A percentile compares a stretch with the other conserved stretches of the same genome.
Conservation (phyloP, 2,113 vertebrate species). For the Sorex fumeus region DNA sequence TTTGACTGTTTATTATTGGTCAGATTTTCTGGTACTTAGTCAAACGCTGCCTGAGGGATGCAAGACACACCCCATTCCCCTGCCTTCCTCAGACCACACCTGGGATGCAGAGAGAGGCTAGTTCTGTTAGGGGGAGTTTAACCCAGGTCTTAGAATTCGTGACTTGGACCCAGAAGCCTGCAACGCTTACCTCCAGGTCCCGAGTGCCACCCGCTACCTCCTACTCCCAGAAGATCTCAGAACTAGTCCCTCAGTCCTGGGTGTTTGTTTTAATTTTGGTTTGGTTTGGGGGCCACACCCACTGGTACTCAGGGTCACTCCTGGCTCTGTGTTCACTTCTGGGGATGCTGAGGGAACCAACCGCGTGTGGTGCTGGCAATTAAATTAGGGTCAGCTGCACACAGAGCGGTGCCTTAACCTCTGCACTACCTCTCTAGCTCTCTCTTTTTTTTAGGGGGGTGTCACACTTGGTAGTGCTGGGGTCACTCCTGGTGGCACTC, state of each 20-base stretch:
- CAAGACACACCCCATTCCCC: neutral
- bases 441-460: no score
- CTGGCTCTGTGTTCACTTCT: no score
- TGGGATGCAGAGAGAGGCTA: neutral
- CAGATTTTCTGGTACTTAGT: conserved; percentile 30
- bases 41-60: neutral
- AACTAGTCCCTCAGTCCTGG: neutral
- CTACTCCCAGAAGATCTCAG: neutral
- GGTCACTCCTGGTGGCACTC: no score
- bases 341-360: no score
- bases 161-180: neutral
- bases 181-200: neutral
- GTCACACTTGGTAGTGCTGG: no score
- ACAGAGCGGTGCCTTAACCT: no score
- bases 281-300: no score
- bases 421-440: no score
- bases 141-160: neutral
- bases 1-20: neutral
- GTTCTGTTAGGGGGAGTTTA: neutral
- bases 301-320: no score
- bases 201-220: neutral
- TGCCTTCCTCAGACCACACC: neutral
- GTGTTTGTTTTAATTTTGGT: no score
- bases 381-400: no score
- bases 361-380: no score